A percentile compares a stretch with the other conserved stretches of the same genome.
Evolutionary conservation across 2,113 vertebrate species (phyloP).

Genomic region (Triplophysa siluroides): DNA sequence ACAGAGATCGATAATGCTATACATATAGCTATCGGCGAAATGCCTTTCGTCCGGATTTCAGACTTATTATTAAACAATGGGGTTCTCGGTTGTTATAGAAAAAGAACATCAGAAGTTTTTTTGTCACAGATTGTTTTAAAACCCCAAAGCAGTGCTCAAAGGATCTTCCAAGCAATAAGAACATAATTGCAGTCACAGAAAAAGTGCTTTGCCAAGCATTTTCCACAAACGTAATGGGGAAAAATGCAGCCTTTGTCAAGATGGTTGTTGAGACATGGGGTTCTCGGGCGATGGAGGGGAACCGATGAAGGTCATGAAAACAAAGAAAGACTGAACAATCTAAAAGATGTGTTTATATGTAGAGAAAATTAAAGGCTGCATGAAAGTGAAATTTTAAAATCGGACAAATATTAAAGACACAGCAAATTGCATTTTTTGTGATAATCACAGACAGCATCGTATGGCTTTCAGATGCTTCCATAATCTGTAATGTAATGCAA

Average conservation of each 20-base stretch:
- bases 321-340: no score
- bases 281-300: no score
- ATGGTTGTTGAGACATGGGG: background rate
- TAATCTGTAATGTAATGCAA: background rate
- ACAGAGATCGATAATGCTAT: background rate
- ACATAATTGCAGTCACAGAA: slow-evolving; percentile 12
- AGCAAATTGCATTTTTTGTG: no score
- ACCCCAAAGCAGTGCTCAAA: background rate
- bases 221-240: background rate
- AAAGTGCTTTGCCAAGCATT: slow-evolving; percentile 7
- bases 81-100: background rate
- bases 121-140: background rate
- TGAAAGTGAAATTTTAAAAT: no score
- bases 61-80: slow-evolving; percentile 15
- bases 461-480: no score
- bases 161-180: slow-evolving; percentile 4
- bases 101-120: slow-evolving; percentile 15
- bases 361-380: no score
- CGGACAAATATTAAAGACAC: no score
- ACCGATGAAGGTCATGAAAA: no score
- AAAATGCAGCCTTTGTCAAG: background rate
- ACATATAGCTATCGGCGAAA: background rate
- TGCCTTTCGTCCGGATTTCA: background rate
- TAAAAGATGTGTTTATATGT: no score
- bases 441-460: no score